A percentile compares a stretch with the other conserved stretches of the same genome.
phyloP scores from a whole-genome alignment of 2,113 vertebrate genomes.

The Poeciliopsis retropinna region DNA sequence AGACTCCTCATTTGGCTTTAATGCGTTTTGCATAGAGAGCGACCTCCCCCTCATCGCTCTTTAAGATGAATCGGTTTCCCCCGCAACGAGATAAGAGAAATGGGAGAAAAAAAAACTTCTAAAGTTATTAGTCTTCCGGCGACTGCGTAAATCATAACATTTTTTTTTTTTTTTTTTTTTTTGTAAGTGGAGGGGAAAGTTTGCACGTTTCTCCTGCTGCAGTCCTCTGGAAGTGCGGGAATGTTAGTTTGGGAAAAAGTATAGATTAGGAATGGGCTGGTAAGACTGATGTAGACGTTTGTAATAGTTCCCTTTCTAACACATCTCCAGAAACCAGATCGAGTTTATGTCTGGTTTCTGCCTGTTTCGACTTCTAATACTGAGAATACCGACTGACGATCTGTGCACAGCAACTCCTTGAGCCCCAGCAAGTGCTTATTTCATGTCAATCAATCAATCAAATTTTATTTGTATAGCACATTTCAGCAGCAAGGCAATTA shows the following conservation, averaged over 20 bases:
- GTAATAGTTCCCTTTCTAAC: background rate
- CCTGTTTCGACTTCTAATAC: too few relatives aligned
- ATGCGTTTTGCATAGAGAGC: constrained; percentile 97
- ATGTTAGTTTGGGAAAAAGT: constrained; percentile 1
- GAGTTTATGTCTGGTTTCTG: background rate
- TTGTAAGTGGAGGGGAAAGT: constrained; percentile 89
- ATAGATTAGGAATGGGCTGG: background rate
- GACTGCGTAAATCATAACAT: constrained; percentile 95
- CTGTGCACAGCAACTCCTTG: background rate
- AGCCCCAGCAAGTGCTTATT: background rate
- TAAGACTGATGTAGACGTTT: background rate
- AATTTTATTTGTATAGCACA: too few relatives aligned
- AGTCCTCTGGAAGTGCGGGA: constrained; percentile 45
- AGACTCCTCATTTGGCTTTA: constrained; percentile 97
- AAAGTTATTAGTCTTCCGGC: constrained; percentile 90
- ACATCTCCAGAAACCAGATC: background rate
- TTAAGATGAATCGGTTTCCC: constrained; percentile 93
- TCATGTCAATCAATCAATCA: too few relatives aligned
- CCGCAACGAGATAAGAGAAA: constrained; percentile 82
- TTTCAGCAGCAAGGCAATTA: too few relatives aligned
- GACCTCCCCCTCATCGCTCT: constrained; percentile 94
- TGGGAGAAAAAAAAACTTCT: constrained; percentile 71
- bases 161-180: too few relatives aligned
- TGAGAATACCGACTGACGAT: background rate
- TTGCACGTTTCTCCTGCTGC: constrained; percentile 82